Evolutionary conservation across 2,888 invertebrate genomes (phyloP).

Genomic region (Lithophane ornitopus): DNA sequence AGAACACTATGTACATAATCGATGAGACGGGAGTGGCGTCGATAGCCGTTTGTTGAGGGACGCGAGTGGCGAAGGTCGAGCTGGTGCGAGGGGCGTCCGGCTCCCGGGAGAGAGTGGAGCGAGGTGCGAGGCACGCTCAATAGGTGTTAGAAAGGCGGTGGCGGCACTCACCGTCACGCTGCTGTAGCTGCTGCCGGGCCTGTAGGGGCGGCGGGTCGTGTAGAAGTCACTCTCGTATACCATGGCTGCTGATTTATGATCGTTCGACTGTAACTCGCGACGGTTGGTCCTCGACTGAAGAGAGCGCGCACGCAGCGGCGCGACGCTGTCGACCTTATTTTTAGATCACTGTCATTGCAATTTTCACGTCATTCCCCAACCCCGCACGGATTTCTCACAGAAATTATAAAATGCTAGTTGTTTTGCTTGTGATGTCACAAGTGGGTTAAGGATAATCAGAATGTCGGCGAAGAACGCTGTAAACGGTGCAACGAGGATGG

Average conservation of each 20-base stretch:
- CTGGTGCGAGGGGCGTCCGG: constrained; percentile 88
- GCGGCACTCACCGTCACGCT: constrained; percentile 91
- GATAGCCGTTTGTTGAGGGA: constrained; percentile 70
- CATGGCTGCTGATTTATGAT: constrained; percentile 91
- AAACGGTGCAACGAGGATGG: constrained; percentile 18
- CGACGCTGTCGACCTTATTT: constrained; percentile 84
- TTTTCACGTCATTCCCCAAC: constrained; percentile 86
- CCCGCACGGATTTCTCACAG: constrained; percentile 77
- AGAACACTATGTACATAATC: constrained; percentile 51
- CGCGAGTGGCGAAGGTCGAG: constrained; percentile 81
- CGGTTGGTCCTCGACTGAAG: constrained; percentile 88
- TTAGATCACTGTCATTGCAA: constrained; percentile 90
- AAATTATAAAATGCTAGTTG: constrained; percentile 78
- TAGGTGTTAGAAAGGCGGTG: constrained; percentile 78
- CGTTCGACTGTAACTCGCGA: constrained; percentile 89
- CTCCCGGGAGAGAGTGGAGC: constrained; percentile 86
- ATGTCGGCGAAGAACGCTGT: constrained; percentile 71
- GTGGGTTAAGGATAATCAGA: constrained; percentile 87
- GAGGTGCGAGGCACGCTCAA: constrained; percentile 82
- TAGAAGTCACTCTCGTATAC: constrained; percentile 98
- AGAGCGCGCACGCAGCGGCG: constrained; percentile 74
- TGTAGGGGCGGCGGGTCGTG: constrained; percentile 96
- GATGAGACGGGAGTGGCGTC: constrained; percentile 61
- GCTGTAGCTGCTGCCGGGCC: constrained; percentile 95
- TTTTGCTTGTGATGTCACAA: constrained; percentile 74